These are phyloP conservation scores for Choloepus didactylus DNA, from an alignment of 2,797 vertebrate species.

Conservation along the genomic window DNA sequence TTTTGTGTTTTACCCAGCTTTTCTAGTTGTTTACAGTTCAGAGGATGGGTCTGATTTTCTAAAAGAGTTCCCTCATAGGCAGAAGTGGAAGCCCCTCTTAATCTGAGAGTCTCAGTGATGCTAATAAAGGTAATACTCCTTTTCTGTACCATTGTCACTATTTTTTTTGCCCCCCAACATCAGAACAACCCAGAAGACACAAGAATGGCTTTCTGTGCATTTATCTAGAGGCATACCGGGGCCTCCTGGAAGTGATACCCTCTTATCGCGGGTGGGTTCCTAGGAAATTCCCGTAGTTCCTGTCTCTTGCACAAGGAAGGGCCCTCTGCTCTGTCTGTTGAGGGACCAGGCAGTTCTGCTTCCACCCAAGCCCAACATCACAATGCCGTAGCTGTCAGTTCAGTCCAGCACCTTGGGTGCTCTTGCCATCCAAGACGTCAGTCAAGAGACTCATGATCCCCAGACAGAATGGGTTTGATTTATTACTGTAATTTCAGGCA, in stretches of 20 bases:
- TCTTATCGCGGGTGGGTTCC: background rate
- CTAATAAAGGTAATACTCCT: background rate
- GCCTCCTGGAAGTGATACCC: background rate
- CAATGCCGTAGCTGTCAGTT: background rate
- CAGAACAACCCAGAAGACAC: background rate
- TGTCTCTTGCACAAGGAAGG: background rate
- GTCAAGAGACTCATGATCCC: background rate
- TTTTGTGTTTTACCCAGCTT: slow-evolving; percentile 11
- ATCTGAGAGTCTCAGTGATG: background rate
- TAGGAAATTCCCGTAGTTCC: background rate
- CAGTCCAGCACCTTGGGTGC: background rate
- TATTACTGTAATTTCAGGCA: slow-evolving; percentile 40
- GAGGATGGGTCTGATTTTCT: background rate
- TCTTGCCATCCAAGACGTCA: background rate
- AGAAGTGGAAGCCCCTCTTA: background rate
- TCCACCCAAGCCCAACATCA: background rate
- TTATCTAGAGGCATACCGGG: background rate
- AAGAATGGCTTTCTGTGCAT: background rate
- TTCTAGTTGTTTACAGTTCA: slow-evolving; percentile 12
- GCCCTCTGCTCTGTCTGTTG: background rate
- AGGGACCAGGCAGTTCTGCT: background rate
- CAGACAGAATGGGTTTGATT: background rate
- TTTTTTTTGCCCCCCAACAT: background rate
- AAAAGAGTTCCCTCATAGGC: background rate
- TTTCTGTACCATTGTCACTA: background rate